Evolutionary conservation across 2,888 invertebrate genomes (phyloP).

Genomic region (Xestobium rufovillosum): DNA sequence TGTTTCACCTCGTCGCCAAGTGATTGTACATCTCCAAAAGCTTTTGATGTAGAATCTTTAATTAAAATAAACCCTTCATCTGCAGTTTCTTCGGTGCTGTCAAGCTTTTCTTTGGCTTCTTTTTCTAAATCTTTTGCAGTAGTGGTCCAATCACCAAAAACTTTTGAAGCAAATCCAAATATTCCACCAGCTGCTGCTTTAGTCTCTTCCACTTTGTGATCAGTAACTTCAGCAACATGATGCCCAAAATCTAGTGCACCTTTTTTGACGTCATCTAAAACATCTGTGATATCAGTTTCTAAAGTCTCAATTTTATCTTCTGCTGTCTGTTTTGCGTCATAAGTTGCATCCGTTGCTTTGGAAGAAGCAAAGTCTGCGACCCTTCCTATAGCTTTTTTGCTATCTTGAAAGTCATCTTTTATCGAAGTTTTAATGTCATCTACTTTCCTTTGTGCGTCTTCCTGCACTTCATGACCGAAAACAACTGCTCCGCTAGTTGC

Average conservation of each 20-base stretch:
- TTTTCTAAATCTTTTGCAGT: constrained; percentile 7
- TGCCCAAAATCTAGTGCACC: no score
- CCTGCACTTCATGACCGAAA: constrained; percentile 14
- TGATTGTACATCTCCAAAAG: constrained; percentile 9
- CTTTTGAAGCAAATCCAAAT: constrained; percentile 14
- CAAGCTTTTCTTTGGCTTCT: constrained; percentile 14
- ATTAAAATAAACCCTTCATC: constrained; percentile 18
- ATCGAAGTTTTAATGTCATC: no score
- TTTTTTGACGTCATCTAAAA: no score
- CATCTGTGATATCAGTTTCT: no score
- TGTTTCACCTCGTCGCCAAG: no score
- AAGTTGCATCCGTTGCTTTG: constrained; percentile 11
- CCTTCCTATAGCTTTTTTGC: constrained; percentile 21
- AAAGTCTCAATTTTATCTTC: constrained; percentile 8
- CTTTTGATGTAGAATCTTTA: constrained; percentile 15
- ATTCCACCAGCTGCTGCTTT: constrained; percentile 17
- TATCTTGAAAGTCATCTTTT: no score
- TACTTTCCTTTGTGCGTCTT: constrained; percentile 14
- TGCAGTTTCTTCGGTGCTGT: no score
- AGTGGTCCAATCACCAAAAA: constrained; percentile 6
- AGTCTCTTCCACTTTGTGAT: constrained; percentile 20
- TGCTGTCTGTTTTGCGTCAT: constrained; percentile 8
- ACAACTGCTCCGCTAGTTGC: constrained; percentile 10
- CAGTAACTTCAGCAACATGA: constrained; percentile 17
- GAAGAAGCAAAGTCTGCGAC: no score